Conservation (phyloP, 2,797 vertebrate genomes). For the Nyctibius grandis region DNA sequence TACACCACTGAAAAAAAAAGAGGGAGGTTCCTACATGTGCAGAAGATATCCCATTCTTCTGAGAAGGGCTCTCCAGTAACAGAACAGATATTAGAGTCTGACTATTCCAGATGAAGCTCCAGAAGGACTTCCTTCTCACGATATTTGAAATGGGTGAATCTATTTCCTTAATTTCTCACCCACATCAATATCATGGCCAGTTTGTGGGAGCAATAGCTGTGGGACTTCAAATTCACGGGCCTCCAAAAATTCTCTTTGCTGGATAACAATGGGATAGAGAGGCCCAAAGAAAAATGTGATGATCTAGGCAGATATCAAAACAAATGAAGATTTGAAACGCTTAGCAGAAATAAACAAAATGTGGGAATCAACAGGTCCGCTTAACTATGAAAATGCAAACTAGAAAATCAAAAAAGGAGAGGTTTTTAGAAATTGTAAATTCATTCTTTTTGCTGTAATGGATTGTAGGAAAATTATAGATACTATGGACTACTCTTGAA, state of each 20-base stretch:
- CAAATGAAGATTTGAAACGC: not conserved
- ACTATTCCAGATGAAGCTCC: not conserved
- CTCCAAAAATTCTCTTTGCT: not conserved
- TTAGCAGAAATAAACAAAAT: not conserved
- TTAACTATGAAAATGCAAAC: not conserved
- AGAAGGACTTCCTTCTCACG: not conserved
- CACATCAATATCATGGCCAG: fast-evolving
- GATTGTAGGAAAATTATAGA: not conserved
- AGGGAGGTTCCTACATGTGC: not conserved
- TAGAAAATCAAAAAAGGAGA: not conserved
- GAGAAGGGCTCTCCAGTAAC: not conserved
- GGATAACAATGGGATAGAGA: not conserved
- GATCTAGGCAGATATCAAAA: not conserved
- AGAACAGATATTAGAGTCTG: not conserved
- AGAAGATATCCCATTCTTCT: not conserved
- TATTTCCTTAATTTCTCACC: not conserved
- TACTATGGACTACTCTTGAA: not conserved
- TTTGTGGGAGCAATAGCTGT: not conserved
- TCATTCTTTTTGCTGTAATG: not conserved
- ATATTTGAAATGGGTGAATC: not conserved
- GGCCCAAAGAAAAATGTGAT: not conserved
- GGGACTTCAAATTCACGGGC: not conserved
- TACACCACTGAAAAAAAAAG: not conserved
- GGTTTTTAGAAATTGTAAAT: not conserved
- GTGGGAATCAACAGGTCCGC: not conserved